Evolutionary conservation across 2,888 invertebrate species (phyloP).

Genomic region (Xylota segnis): DNA sequence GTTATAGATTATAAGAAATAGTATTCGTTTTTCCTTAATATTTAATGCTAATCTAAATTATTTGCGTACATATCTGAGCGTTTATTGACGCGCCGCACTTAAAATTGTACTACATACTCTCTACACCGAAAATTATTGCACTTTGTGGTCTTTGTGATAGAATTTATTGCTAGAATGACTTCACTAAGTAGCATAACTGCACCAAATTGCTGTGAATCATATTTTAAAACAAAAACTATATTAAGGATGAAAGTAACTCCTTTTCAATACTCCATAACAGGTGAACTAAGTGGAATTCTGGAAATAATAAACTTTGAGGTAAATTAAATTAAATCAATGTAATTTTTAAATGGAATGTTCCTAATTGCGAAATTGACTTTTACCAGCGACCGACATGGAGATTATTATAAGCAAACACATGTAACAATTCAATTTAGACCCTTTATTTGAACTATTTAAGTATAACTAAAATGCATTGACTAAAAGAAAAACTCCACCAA

Average conservation of each 20-base stretch:
- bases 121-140: conserved; percentile 19
- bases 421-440: too few species aligned
- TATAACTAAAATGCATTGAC: too few species aligned
- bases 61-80: too few species aligned
- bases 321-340: not conserved
- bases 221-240: not conserved
- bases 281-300: not conserved
- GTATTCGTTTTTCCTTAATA: not conserved
- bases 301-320: not conserved
- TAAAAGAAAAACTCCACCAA: too few species aligned
- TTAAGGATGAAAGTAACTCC: not conserved
- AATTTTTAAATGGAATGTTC: not conserved
- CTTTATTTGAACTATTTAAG: too few species aligned
- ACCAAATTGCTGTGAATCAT: not conserved
- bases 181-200: not conserved
- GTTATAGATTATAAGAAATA: not conserved
- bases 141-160: not conserved
- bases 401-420: too few species aligned
- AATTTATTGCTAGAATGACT: not conserved
- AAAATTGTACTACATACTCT: not conserved
- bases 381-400: too few species aligned
- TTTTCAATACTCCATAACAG: conserved; percentile 13
- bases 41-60: too few species aligned
- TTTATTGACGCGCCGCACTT: conserved; percentile 1
- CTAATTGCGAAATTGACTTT: too few species aligned